Base-by-base conservation (phyloP, 1,140 invertebrate genomes). In the Cotesia typhae region DNA sequence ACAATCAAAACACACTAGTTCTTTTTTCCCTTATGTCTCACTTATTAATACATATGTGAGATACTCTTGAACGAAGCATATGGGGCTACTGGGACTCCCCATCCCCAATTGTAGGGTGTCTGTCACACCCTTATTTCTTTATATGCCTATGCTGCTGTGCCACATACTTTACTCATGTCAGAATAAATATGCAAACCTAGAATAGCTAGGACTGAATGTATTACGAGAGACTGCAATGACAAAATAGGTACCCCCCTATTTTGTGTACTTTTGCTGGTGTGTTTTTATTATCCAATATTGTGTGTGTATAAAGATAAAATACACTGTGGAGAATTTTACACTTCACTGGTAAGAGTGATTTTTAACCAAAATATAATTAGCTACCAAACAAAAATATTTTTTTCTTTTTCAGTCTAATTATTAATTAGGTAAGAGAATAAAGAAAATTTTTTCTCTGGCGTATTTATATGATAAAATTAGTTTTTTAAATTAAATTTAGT, bases 1-100 rank as follows among this genome's bases (percentile, higher is more conserved):
- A 73, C 84, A 86, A 87, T 84, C 85, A 86, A 87, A 86, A 87
- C 83, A 86, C 75, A 84, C 79, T 84, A 79, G 72, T 69, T 17
- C 67, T 53, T 68, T 53, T 67, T 52, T 55, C 7, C 53, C 36
- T 35, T n/a, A 28, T 37, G 12, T 52, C 41, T 12, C 65, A 36
- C n/a, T 5, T 28, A 51, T 55, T 64, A 57, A 51, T 35, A 71
- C 12, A 63, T 12, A 17, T 63, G 28, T 63, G 61, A 71, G 72
- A 77, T 71, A 77, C 78, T 61, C 65, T 80, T 74, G 78, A 78
- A 61, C 61, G 74, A 59, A 87, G 80, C 86, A 87, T 87, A 87
- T 87, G 86, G 85, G 84, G 75, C 79, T 79, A 77, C 75, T 66
- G 59, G 20, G 35, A 38, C 38, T 12, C 10, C 14, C 20, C n/a